Percentiles rank a stretch among this genome's conserved stretches.
Conservation (phyloP, 2,888 invertebrate species). For the Plagodis pulveraria region DNA sequence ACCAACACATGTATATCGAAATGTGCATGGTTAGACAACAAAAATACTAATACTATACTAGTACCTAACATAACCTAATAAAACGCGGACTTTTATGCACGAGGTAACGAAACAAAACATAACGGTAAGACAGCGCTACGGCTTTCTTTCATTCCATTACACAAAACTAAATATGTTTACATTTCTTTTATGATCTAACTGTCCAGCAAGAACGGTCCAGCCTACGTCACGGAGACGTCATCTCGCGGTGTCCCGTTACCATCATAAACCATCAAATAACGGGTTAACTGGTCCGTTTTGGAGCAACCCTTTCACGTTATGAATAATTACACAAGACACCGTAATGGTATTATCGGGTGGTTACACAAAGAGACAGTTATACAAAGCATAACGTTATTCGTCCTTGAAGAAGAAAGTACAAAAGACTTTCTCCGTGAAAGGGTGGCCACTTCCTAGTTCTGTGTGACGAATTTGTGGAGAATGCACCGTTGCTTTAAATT, state of each 20-base stretch:
- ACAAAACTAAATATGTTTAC: conserved; percentile 61
- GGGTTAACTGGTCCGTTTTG: conserved; percentile 73
- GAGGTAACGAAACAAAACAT: conserved; percentile 24
- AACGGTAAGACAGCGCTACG: conserved; percentile 26
- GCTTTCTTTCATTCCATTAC: conserved; percentile 61
- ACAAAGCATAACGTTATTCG: conserved; percentile 74
- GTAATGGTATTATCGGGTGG: conserved; percentile 60
- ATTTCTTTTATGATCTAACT: conserved; percentile 39
- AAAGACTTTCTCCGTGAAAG: conserved; percentile 77
- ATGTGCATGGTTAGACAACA: background rate
- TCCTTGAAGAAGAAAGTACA: conserved; percentile 74
- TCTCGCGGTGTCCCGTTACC: conserved; percentile 59
- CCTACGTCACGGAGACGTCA: conserved; percentile 35
- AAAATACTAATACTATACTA: background rate
- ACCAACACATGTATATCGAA: no score
- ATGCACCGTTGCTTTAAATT: conserved; percentile 50
- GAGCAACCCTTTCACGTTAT: conserved; percentile 73
- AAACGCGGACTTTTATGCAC: conserved; percentile 10
- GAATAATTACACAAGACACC: conserved; percentile 81
- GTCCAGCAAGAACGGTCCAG: conserved; percentile 35
- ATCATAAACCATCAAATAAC: conserved; percentile 65
- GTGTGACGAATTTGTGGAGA: conserved; percentile 60
- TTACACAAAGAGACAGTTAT: conserved; percentile 49
- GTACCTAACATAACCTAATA: background rate
- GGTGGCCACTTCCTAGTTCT: conserved; percentile 64